Conservation (phyloP, 2,888 invertebrate species). For the Adelognathus sp. region DNA sequence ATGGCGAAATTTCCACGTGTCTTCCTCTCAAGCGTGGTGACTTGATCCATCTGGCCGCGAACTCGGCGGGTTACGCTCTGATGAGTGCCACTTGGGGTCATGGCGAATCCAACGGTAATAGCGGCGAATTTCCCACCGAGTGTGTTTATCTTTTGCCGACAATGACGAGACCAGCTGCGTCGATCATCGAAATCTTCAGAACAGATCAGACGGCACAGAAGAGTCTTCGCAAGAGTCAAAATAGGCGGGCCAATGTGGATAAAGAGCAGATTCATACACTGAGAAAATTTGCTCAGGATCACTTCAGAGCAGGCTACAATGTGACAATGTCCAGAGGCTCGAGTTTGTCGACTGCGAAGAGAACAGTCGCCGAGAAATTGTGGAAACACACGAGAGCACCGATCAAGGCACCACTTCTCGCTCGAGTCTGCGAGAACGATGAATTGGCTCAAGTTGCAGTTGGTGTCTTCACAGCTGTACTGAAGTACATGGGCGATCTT, state of each 20-base stretch:
- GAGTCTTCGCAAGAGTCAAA: slow-evolving; percentile 38
- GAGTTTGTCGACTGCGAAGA: slow-evolving; percentile 86
- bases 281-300: slow-evolving; percentile 90
- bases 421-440: slow-evolving; percentile 88
- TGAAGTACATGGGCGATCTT: slow-evolving; percentile 96
- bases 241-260: slow-evolving; percentile 80
- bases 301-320: slow-evolving; percentile 86
- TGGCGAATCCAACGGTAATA: slow-evolving; percentile 87
- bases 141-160: slow-evolving; percentile 94
- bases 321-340: slow-evolving; percentile 85
- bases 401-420: slow-evolving; percentile 90
- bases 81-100: slow-evolving; percentile 88
- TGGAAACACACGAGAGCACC: slow-evolving; percentile 93
- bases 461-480: slow-evolving; percentile 88
- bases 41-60: slow-evolving; percentile 90
- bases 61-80: slow-evolving; percentile 88
- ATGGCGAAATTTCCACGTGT: slow-evolving; percentile 83
- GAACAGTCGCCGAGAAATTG: slow-evolving; percentile 87
- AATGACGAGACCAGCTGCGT: slow-evolving; percentile 87
- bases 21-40: slow-evolving; percentile 88
- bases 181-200: slow-evolving; percentile 77
- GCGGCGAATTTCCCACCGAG: slow-evolving; percentile 94
- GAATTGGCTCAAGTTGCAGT: slow-evolving; percentile 88
- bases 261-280: slow-evolving; percentile 91
- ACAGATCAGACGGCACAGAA: slow-evolving; percentile 66